A percentile compares a stretch with the other conserved stretches of the same genome.
These are phyloP conservation scores for Ochlodes sylvanus DNA, from an alignment of 2,888 invertebrate genomes.

Conservation along the genomic window DNA sequence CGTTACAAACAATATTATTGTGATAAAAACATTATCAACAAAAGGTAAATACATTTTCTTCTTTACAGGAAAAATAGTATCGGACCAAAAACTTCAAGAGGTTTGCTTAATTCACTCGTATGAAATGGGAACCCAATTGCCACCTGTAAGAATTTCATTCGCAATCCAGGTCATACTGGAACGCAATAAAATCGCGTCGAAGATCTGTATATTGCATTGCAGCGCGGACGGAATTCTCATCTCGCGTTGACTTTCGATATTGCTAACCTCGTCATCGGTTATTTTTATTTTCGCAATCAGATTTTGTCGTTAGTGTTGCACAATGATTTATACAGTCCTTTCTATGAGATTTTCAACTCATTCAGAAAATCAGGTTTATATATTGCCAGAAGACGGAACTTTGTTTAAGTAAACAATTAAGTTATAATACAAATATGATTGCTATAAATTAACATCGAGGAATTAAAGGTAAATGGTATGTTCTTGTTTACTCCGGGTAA, in stretches of 20 bases:
- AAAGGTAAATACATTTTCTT: no score
- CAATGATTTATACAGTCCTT: background rate
- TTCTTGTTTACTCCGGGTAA: background rate
- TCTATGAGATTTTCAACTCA: background rate
- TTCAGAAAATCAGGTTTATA: background rate
- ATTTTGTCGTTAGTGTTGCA: background rate
- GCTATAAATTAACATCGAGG: no score
- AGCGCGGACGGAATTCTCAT: slow-evolving; percentile 27
- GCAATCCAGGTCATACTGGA: slow-evolving; percentile 20
- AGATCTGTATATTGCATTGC: slow-evolving; percentile 33
- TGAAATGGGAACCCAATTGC: slow-evolving; percentile 13
- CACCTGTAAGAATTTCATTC: slow-evolving; percentile 19
- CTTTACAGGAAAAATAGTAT: no score
- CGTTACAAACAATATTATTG: no score
- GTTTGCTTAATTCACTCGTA: background rate
- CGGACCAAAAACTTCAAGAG: background rate
- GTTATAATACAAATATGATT: no score
- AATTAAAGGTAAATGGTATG: background rate
- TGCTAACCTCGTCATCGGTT: slow-evolving; percentile 10
- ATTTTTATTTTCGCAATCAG: slow-evolving; percentile 11
- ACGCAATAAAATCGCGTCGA: slow-evolving; percentile 25
- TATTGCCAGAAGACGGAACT: background rate
- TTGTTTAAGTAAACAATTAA: no score
- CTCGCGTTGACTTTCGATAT: slow-evolving; percentile 12
- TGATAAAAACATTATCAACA: no score